Base-by-base conservation (phyloP, 2,797 vertebrate species). In the Benthosema pterotum region DNA sequence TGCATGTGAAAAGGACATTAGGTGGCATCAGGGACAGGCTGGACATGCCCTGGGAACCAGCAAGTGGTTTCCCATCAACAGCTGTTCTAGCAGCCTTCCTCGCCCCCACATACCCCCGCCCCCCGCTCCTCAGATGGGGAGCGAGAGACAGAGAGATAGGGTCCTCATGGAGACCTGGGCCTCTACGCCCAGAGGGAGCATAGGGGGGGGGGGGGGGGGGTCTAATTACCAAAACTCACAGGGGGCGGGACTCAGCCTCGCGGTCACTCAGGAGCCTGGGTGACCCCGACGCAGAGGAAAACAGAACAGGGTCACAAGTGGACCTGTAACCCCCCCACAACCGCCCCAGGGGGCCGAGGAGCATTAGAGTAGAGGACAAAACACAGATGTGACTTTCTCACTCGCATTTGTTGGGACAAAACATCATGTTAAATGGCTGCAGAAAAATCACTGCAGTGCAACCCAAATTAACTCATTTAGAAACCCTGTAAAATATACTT, bases 211-310 rank as follows among this genome's bases (percentile, higher is more conserved):
- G 72, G 63, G 57, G 75, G 72, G 57, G 68, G 84, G 71, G 15
- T 58, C 85, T 83, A 90, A 91, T 94, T 80, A 89, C 87, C 92
- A 85, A 89, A 74, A 84, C 88, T 92, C 86, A 91, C 83, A 78
- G 60, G 73, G 85, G 71, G 90, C 94, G 93, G 80, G 88, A 90
- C 85, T 90, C 83, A 87, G 83, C 82, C 82, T 75, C 76, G 80
- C 80, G 88, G 89, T 84, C 90, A 91, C 81, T 91, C 87, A 85
- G 90, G 88, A 93, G 85, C 87, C 79, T 83, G 84, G 82, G 77
- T 86, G 79, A 82, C 88, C 89, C 77, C 79, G 46, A 82, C 79
- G 77, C 68, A 61, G 71, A 83, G 78, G 82, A 83, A 90, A 84
- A 74, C 60, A n/a, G 86, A 87, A 86, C 71, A 77, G 72, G 75